A percentile compares a stretch with the other conserved stretches of the same genome.
Evolutionary conservation across 1,140 invertebrate genomes (phyloP).

Genomic region (Drosophila jambulina): DNA sequence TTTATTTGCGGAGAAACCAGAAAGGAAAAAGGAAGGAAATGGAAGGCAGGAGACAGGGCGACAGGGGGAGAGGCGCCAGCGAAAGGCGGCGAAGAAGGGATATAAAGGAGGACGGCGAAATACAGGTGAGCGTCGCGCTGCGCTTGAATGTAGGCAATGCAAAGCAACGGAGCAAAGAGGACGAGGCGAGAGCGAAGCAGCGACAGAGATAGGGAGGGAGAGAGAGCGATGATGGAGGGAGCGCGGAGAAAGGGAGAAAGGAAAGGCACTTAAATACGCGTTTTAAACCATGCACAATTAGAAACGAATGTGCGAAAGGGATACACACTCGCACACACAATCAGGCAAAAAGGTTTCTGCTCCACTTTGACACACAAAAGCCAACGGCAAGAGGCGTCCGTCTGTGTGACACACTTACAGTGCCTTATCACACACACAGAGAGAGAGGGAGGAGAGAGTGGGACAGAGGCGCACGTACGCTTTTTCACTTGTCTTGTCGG

Average conservation of each 20-base stretch:
- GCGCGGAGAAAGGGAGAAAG: neutral
- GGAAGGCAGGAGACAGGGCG: neutral
- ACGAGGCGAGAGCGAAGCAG: slow-evolving; percentile 1
- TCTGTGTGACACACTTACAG: slow-evolving; percentile 47
- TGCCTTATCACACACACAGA: slow-evolving; percentile 21
- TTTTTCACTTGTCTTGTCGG: slow-evolving; percentile 50
- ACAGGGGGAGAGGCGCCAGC: neutral
- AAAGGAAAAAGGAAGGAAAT: slow-evolving; percentile 1
- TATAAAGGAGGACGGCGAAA: slow-evolving; percentile 1
- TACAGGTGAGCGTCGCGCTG: slow-evolving; percentile 16
- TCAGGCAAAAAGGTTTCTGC: slow-evolving; percentile 31
- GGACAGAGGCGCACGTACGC: slow-evolving; percentile 26
- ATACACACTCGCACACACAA: slow-evolving; percentile 31
- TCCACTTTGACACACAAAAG: slow-evolving; percentile 43
- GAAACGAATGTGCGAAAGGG: slow-evolving; percentile 31
- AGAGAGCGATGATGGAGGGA: neutral
- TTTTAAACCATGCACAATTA: slow-evolving; percentile 50
- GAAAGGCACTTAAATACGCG: slow-evolving; percentile 33
- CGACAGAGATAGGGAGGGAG: neutral
- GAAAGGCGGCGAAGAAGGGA: slow-evolving; percentile 2
- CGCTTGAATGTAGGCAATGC: slow-evolving; percentile 46
- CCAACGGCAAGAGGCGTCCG: slow-evolving; percentile 27
- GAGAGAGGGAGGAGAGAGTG: neutral
- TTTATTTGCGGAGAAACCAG: slow-evolving; percentile 59
- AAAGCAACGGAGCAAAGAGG: slow-evolving; percentile 1